Conservation (phyloP, 2,113 vertebrate species). For the Solea solea region DNA sequence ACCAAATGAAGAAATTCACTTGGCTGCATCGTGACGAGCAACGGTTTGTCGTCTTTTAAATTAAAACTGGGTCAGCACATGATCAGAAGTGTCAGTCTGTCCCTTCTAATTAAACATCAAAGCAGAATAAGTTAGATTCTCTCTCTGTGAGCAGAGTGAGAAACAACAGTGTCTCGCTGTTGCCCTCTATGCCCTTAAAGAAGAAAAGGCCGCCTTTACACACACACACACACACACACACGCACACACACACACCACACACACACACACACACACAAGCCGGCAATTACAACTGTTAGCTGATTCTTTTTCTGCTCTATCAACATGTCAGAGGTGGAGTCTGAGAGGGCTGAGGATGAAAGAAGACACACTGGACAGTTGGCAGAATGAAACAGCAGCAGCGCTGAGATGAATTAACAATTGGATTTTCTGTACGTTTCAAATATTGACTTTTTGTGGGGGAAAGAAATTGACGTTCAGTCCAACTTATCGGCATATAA, state of each 20-base stretch:
- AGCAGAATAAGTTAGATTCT: slow-evolving; percentile 31
- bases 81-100: slow-evolving; percentile 5
- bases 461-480: not conserved
- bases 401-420: slow-evolving; percentile 16
- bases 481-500: slow-evolving; percentile 4
- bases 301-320: slow-evolving; percentile 21
- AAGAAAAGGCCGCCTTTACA: slow-evolving; percentile 12
- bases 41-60: slow-evolving; percentile 9
- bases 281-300: slow-evolving; percentile 43
- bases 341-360: slow-evolving; percentile 33
- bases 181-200: slow-evolving; percentile 21
- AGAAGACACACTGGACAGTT: slow-evolving; percentile 13
- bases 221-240: slow-evolving; percentile 28
- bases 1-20: slow-evolving; percentile 8
- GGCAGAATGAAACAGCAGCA: slow-evolving; percentile 27
- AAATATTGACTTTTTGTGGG: slow-evolving; percentile 13
- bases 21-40: not conserved
- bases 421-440: slow-evolving; percentile 10
- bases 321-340: slow-evolving; percentile 18
- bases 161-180: slow-evolving; percentile 31
- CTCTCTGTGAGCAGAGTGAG: slow-evolving; percentile 27
- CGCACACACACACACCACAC: slow-evolving; percentile 22
- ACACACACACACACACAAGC: slow-evolving; percentile 27
- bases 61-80: slow-evolving; percentile 26
- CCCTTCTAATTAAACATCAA: slow-evolving; percentile 29